Evolutionary conservation across 2,797 vertebrate species (phyloP).

Genomic region (Cottoperca gobio): DNA sequence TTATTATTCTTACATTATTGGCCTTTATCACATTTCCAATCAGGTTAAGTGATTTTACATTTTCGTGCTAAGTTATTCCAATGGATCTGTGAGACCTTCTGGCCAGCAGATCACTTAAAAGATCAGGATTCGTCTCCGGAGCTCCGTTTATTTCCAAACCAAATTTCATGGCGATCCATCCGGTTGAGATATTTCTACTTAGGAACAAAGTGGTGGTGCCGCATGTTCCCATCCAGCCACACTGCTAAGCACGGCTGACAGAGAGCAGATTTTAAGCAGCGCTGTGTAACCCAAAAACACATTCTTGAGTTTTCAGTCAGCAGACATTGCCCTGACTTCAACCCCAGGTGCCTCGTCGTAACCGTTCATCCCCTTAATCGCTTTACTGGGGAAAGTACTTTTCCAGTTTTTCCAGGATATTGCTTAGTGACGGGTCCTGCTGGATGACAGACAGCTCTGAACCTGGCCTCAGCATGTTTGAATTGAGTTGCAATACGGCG

Average conservation of each 20-base stretch:
- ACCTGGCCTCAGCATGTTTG: slow-evolving; percentile 40
- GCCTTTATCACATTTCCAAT: too few relatives aligned
- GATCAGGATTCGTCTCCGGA: neutral
- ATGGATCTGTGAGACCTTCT: too few relatives aligned
- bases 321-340: slow-evolving; percentile 24
- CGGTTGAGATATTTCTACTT: neutral
- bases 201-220: neutral
- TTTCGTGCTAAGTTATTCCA: too few relatives aligned
- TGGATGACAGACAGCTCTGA: slow-evolving; percentile 48
- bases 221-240: neutral
- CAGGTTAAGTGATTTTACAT: too few relatives aligned
- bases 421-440: slow-evolving; percentile 37
- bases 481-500: slow-evolving; percentile 21
- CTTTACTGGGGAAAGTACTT: slow-evolving; percentile 52
- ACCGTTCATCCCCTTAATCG: slow-evolving; percentile 46
- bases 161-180: neutral
- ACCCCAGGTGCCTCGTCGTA: slow-evolving; percentile 19
- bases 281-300: slow-evolving; percentile 5
- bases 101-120: neutral
- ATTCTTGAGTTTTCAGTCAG: slow-evolving; percentile 9
- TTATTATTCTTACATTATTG: too few relatives aligned
- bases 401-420: slow-evolving; percentile 66
- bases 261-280: neutral
- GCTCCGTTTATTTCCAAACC: neutral
- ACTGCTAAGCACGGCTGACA: neutral